Evolutionary conservation across 1,140 invertebrate species (phyloP).

Genomic region (Micrasema longulum): DNA sequence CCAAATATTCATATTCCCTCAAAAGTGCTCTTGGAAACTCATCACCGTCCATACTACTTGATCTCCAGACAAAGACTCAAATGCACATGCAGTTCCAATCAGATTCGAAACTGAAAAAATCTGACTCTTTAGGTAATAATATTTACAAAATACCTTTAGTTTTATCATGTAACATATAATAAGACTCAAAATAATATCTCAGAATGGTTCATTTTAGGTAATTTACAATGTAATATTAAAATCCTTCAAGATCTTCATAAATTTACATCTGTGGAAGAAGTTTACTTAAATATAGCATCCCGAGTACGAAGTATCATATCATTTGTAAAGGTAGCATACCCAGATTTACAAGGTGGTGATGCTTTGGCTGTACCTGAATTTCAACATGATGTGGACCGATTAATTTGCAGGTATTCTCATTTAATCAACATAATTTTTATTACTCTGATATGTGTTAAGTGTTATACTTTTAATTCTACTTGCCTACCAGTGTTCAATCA

Average conservation of each 20-base stretch:
- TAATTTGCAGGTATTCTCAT: constrained; percentile 69
- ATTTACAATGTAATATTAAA: constrained; percentile 41
- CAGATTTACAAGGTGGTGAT: constrained; percentile 74
- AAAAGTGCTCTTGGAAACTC: constrained; percentile 43
- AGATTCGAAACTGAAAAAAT: constrained; percentile 29
- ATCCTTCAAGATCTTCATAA: constrained; percentile 42
- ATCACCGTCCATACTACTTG: constrained; percentile 37
- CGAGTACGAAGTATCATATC: constrained; percentile 73
- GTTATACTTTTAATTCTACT: too few relatives aligned
- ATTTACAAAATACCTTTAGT: neutral
- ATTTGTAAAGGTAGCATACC: constrained; percentile 83
- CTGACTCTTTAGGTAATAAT: constrained; percentile 28
- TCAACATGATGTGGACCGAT: constrained; percentile 73
- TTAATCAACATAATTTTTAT: too few relatives aligned
- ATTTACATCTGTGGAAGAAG: constrained; percentile 21
- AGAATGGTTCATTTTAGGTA: constrained; percentile 47
- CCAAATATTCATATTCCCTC: constrained; percentile 44
- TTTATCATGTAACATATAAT: neutral
- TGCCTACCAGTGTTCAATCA: too few relatives aligned
- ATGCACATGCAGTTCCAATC: constrained; percentile 20
- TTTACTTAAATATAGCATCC: constrained; percentile 56
- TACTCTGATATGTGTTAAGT: too few relatives aligned
- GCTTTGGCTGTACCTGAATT: constrained; percentile 69
- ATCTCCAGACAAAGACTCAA: constrained; percentile 35
- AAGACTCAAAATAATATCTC: too few relatives aligned